Conservation (phyloP, 2,113 vertebrate genomes). For the Paratilapia polleni region DNA sequence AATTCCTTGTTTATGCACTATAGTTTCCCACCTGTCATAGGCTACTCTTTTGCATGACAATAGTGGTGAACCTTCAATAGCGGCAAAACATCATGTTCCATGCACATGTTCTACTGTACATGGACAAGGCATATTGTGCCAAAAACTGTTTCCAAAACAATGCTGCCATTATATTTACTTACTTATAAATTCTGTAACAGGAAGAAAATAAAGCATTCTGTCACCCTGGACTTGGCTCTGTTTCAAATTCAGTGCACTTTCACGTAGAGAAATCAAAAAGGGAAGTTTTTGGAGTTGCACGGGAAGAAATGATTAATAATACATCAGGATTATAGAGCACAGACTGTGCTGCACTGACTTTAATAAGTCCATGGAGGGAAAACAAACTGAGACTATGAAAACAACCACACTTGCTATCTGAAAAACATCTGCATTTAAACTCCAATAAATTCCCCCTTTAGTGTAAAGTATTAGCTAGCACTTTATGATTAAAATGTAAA, state of each 20-base stretch:
- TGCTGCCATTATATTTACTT: constrained; percentile 47
- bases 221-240: constrained; percentile 58
- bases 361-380: constrained; percentile 76
- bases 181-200: constrained; percentile 54
- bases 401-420: constrained; percentile 61
- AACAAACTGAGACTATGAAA: constrained; percentile 70
- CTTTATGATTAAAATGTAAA: constrained; percentile 43
- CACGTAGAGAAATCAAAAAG: constrained; percentile 62
- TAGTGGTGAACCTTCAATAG: constrained; percentile 32
- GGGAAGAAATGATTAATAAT: constrained; percentile 80
- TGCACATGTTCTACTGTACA: constrained; percentile 23
- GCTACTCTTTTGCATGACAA: constrained; percentile 32
- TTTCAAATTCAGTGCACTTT: constrained; percentile 70
- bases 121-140: constrained; percentile 26
- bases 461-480: constrained; percentile 33
- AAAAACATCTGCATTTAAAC: constrained; percentile 74
- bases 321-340: constrained; percentile 78
- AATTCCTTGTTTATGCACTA: neutral
- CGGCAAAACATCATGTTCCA: constrained; percentile 11
- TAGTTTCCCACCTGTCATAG: neutral
- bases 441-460: constrained; percentile 51
- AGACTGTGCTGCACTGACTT: constrained; percentile 72
- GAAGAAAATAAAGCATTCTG: constrained; percentile 67
- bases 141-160: constrained; percentile 44
- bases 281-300: constrained; percentile 65